Percentiles rank a stretch among this genome's conserved stretches.
Conservation (phyloP, 2,888 invertebrate species). For the Rhopalosiphum nymphaeae region DNA sequence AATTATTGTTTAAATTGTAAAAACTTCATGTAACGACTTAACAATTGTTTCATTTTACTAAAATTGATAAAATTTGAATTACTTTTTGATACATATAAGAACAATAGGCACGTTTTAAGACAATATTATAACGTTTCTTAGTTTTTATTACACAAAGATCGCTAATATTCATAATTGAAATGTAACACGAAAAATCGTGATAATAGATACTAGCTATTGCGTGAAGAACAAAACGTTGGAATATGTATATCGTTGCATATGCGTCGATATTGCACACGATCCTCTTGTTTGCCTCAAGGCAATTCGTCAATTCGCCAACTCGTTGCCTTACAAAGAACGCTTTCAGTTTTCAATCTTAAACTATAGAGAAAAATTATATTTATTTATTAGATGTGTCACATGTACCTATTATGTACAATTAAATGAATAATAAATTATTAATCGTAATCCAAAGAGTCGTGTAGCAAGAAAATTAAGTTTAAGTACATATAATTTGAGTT, state of each 20-base stretch:
- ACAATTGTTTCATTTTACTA: neutral
- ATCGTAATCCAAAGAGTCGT: neutral
- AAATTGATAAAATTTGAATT: neutral
- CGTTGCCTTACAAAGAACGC: neutral
- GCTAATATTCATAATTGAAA: neutral
- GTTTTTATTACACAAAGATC: neutral
- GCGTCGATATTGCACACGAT: neutral
- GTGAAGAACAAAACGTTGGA: neutral
- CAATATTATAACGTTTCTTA: neutral
- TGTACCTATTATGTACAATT: too few species aligned
- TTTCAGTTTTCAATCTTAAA: neutral
- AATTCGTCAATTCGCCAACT: neutral
- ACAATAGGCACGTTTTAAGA: neutral
- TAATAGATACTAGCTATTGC: neutral
- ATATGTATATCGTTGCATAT: neutral
- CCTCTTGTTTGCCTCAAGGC: neutral
- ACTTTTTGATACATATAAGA: neutral
- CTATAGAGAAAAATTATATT: neutral
- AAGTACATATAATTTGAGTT: too few species aligned
- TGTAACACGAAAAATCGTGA: neutral
- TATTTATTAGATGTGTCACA: too few species aligned
- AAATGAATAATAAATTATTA: neutral
- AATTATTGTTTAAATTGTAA: neutral
- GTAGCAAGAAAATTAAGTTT: too few species aligned
- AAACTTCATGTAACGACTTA: neutral